Conservation (phyloP, 2,888 invertebrate genomes). For the Hylaea fasciaria region DNA sequence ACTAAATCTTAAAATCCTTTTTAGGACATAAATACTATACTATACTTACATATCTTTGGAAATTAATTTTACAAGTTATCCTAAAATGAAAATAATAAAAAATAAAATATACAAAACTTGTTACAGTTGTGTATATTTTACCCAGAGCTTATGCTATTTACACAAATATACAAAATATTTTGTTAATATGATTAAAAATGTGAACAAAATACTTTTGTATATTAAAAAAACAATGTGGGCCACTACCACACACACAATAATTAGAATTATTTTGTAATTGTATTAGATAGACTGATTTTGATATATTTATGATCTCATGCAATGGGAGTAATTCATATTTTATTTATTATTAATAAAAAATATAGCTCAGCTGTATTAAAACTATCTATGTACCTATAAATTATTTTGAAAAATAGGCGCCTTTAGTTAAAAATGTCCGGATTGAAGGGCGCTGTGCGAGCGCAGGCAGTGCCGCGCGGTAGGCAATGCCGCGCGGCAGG, state of each 20-base stretch:
- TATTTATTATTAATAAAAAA: conserved; percentile 32
- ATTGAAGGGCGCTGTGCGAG: neutral
- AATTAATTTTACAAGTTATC: conserved; percentile 11
- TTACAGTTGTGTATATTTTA: conserved; percentile 7
- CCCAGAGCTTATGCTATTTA: conserved; percentile 21
- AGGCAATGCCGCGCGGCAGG: too few species aligned
- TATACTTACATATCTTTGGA: conserved; percentile 17
- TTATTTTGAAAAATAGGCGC: conserved; percentile 4
- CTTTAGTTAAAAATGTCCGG: neutral
- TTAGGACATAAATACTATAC: neutral
- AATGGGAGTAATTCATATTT: conserved; percentile 53
- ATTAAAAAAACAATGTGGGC: conserved; percentile 26
- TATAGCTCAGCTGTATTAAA: conserved; percentile 20
- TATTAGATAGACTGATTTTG: conserved; percentile 61
- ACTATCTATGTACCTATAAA: conserved; percentile 1
- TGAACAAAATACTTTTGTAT: too few species aligned
- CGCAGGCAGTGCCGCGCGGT: neutral
- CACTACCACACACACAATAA: conserved; percentile 28
- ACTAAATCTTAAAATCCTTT: too few species aligned
- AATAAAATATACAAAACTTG: neutral
- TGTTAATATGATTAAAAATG: neutral
- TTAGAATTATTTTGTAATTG: conserved; percentile 44
- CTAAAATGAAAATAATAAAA: neutral
- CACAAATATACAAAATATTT: conserved; percentile 13
- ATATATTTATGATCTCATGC: conserved; percentile 59